A percentile compares a stretch with the other conserved stretches of the same genome.
These are phyloP conservation scores for Mallotus villosus DNA, from an alignment of 2,797 vertebrate genomes.

Conservation along the genomic window DNA sequence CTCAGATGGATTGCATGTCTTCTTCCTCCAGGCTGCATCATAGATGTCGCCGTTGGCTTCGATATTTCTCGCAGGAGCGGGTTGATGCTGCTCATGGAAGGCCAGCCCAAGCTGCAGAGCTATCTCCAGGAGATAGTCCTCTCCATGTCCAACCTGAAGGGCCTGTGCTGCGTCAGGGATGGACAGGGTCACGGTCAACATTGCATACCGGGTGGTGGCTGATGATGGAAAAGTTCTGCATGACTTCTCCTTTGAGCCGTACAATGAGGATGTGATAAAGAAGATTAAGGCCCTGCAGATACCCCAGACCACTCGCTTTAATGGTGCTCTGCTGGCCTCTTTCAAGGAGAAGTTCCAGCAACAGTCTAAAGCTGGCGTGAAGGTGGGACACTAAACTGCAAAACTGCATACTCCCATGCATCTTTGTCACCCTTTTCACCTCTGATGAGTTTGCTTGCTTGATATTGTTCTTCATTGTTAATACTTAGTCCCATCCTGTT, in stretches of 20 bases:
- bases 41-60: conserved; percentile 82
- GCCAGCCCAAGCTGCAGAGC: conserved; percentile 67
- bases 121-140: conserved; percentile 74
- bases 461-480: too few species aligned
- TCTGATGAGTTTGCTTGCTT: not conserved
- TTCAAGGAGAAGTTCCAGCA: conserved; percentile 68
- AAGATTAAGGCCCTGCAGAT: conserved; percentile 71
- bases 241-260: conserved; percentile 75
- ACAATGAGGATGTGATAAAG: conserved; percentile 60
- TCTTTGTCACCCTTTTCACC: not conserved
- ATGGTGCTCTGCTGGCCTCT: conserved; percentile 70
- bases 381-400: conserved; percentile 70
- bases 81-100: conserved; percentile 43
- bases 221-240: conserved; percentile 49
- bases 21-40: conserved; percentile 67
- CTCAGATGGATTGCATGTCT: not conserved
- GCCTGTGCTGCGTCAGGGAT: conserved; percentile 71
- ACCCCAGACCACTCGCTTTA: conserved; percentile 66
- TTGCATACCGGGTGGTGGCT: conserved; percentile 68
- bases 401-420: not conserved
- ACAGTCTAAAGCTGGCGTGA: conserved; percentile 70
- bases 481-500: not conserved
- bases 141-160: conserved; percentile 62
- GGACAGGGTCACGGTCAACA: conserved; percentile 49
- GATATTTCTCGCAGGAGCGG: conserved; percentile 69